Base-by-base conservation (phyloP, 2,113 vertebrate genomes). In the Oxyura jamaicensis region DNA sequence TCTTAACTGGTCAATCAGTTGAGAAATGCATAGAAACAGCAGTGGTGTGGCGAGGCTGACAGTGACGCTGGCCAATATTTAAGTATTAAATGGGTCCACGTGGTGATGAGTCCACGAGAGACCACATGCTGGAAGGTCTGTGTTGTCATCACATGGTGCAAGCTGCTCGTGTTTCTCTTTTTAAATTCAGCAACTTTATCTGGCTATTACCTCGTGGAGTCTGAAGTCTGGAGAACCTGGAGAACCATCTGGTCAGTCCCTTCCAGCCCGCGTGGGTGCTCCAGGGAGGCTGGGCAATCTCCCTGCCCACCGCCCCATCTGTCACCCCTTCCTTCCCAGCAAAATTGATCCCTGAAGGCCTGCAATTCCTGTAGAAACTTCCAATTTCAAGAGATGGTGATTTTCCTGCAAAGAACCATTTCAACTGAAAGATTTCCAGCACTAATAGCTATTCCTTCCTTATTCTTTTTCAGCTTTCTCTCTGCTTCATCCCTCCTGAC, bases 191-290 rank as follows among this genome's bases (percentile, higher is more conserved):
- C 11, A 6, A 14, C 68, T 36, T 71, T 28, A 48, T 52, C 48
- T 39, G 35, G 25, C 29, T 53, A 72, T 20, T 16, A 20, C 25
- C 48, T 36, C 39, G 21, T 3, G 16, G 8, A n/a, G n/a, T n/a
- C 10, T 46, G 42, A 26, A 66, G 39, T 8, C 23, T 71, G 10
- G 48, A 44, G 72, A 77, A n/a, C 15, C 29, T 58, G 63, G 71
- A 42, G 50, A 10, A 22, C 46, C 46, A 48, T 48, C 46, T 2
- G 3, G 6, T 56, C 0, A 0, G 22, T 11, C 29, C 25, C 2
- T 28, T 89, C 33, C 8, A 25, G n/a, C 6, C 5, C 25, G 6
- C 11, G 26, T 1, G 18, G 20, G 15, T 55, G 56, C 17, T 50
- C 21, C 42, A 62, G 33, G 12, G 35, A 60, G 31, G 7, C 26